phyloP scores from a whole-genome alignment of 2,113 vertebrate genomes.

The Leuciscus idus region DNA sequence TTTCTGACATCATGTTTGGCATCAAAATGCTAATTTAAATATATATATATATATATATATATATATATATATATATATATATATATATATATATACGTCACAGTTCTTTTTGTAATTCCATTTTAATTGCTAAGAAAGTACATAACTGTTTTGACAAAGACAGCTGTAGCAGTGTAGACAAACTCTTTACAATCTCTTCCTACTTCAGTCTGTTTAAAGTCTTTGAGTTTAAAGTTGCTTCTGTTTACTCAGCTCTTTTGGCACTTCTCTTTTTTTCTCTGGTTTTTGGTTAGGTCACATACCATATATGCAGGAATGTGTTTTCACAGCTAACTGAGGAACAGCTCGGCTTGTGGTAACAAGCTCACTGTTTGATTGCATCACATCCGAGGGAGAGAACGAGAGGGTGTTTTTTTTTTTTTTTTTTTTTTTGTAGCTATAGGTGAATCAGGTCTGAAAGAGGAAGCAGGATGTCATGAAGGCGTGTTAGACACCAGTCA shows the following conservation, averaged over 20 bases:
- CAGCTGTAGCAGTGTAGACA: neutral
- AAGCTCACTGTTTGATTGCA: slow-evolving; percentile 56
- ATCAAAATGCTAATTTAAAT: neutral
- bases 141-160: neutral
- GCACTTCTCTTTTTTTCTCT: neutral
- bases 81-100: neutral
- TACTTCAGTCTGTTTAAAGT: slow-evolving; percentile 31
- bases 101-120: neutral
- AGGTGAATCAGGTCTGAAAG: slow-evolving; percentile 54
- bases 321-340: slow-evolving; percentile 44
- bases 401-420: slow-evolving; percentile 18
- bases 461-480: slow-evolving; percentile 55
- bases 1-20: neutral
- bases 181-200: slow-evolving; percentile 6
- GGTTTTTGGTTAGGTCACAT: slow-evolving; percentile 46
- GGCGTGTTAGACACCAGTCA: slow-evolving; percentile 31
- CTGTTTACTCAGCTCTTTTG: slow-evolving; percentile 38
- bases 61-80: too few species aligned
- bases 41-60: too few species aligned
- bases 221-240: slow-evolving; percentile 16
- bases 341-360: slow-evolving; percentile 51
- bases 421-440: slow-evolving; percentile 8
- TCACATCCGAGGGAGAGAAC: slow-evolving; percentile 55
- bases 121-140: neutral
- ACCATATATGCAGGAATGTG: slow-evolving; percentile 47